Evolutionary conservation across 2,113 vertebrate genomes (phyloP), one percentile per base, ranked within the genome.

Genomic region (Paradoxurus hermaphroditus): DNA sequence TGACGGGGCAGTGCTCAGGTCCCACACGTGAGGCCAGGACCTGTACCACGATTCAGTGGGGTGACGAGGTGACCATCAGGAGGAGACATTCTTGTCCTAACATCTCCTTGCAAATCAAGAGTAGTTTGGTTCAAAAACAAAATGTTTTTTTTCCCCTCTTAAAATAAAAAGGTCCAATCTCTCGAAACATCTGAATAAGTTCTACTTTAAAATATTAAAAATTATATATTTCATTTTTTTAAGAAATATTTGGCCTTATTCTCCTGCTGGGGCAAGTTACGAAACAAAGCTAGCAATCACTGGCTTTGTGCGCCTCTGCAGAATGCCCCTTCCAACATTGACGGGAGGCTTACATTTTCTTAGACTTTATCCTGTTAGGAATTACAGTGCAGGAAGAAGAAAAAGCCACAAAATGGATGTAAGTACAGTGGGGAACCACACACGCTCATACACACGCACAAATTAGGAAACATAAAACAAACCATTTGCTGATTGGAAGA

Each of bases 401-500:
- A 67, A 90, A 94, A 72, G 51, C 82, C 59, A 82, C 39, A 92
- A 62, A 84, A 83, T 39, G 65, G 41, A 88, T 5, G 0, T 77
- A 89, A 63, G 23, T 5, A 49, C 5, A 83, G 79, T n/a, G 79
- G 67, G 65, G 79, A 90, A 63, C 68, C 51, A 21, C 0, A 67
- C 65, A 91, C 62, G 46, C 68, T 87, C 4, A 34, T n/a, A 59
- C 41, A 49, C 78, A 68, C 95, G 44, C 46, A 72, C 84, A 98
- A 98, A 97, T 92, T 91, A 99, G 98, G 98, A 98, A 99, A 98
- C 96, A 97, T 98, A 95, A 97, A 98, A 99, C 99, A 98, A 99
- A 99, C 99, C 99, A 99, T 99, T 97, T 99, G 99, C 99, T 99
- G 99, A 98, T 98, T 97, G 98, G 98, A 98, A 98, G 98, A 98